phyloP scores from a whole-genome alignment of 2,113 vertebrate genomes.

The Neodontobutis hainanensis region DNA sequence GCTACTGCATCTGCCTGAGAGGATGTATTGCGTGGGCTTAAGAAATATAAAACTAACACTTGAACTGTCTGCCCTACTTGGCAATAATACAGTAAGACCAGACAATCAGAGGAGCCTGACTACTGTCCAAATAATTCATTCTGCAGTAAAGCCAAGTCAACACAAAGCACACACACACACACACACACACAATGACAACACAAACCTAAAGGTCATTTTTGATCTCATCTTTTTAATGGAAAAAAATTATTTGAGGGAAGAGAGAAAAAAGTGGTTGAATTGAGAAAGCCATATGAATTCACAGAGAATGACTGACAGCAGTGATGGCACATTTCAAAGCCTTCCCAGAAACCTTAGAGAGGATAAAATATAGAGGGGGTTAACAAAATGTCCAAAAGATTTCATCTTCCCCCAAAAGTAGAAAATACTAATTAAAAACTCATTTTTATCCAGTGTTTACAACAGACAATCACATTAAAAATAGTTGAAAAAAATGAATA shows the following conservation, averaged over 20 bases:
- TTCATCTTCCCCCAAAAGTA: slow-evolving; percentile 66
- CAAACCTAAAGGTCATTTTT: slow-evolving; percentile 63
- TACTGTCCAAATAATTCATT: slow-evolving; percentile 29
- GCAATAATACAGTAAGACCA: slow-evolving; percentile 38
- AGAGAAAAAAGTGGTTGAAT: slow-evolving; percentile 64
- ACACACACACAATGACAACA: slow-evolving; percentile 32
- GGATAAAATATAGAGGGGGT: background rate
- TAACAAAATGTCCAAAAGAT: slow-evolving; percentile 66
- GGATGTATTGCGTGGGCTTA: slow-evolving; percentile 15
- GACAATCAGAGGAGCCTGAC: slow-evolving; percentile 31
- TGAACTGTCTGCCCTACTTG: slow-evolving; percentile 35
- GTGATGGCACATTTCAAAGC: slow-evolving; percentile 71
- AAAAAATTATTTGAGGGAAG: slow-evolving; percentile 72
- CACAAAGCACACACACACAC: background rate
- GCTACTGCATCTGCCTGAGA: slow-evolving; percentile 13
- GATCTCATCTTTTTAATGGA: slow-evolving; percentile 78
- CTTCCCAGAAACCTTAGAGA: slow-evolving; percentile 59
- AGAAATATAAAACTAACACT: slow-evolving; percentile 4
- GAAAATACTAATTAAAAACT: slow-evolving; percentile 73
- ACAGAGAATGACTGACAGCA: slow-evolving; percentile 75
- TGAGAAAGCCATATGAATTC: slow-evolving; percentile 71
- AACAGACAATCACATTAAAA: slow-evolving; percentile 62
- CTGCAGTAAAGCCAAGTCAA: background rate
- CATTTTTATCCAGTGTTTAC: slow-evolving; percentile 62
- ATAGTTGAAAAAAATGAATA: slow-evolving; percentile 41